Evolutionary conservation across 2,113 vertebrate species (phyloP).

Genomic region (Ibidorhyncha struthersii): DNA sequence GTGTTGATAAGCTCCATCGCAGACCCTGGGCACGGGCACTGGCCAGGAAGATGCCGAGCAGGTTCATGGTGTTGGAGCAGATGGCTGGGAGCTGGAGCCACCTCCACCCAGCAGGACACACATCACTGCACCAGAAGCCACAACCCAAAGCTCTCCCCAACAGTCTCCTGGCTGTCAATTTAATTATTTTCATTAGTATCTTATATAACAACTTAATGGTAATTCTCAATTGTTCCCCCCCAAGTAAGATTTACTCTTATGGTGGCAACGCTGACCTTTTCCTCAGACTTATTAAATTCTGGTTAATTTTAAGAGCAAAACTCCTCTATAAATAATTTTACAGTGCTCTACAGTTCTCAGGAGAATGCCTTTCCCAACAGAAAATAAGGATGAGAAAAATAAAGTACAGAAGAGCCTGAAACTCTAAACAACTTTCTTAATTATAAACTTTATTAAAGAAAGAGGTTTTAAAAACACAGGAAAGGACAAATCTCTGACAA

Average conservation of each 20-base stretch:
- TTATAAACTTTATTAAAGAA: neutral
- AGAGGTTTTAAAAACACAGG: neutral
- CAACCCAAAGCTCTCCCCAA: neutral
- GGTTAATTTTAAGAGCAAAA: neutral
- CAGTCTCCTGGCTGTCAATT: neutral
- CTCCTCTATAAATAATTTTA: neutral
- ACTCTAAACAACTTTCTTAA: neutral
- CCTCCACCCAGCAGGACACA: neutral
- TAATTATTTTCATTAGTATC: neutral
- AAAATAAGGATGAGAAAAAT: neutral
- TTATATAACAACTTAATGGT: neutral
- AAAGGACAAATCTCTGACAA: neutral
- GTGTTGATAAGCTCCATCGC: neutral
- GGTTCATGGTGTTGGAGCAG: accelerated
- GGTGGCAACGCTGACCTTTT: neutral
- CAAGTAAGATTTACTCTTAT: neutral
- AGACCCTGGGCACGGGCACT: accelerated
- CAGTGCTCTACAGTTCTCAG: neutral
- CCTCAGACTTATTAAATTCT: neutral
- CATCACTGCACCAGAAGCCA: neutral
- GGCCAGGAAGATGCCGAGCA: neutral
- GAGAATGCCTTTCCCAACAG: neutral
- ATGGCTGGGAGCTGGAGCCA: neutral
- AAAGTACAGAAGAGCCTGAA: neutral
- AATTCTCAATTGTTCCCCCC: neutral